Evolutionary conservation across 2,113 vertebrate species (phyloP).

Genomic region (Zapus hudsonius): DNA sequence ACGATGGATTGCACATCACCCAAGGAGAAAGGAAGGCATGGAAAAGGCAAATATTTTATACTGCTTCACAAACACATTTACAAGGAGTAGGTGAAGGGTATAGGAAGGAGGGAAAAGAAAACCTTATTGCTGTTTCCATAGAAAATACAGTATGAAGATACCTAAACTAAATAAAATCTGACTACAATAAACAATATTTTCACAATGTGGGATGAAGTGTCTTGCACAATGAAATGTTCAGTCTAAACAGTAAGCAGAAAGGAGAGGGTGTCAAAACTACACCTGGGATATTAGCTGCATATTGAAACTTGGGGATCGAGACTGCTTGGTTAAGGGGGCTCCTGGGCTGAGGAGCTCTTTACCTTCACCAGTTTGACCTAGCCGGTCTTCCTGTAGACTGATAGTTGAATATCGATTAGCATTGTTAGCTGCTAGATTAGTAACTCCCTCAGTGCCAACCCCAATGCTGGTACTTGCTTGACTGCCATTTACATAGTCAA

Average conservation of each 20-base stretch:
- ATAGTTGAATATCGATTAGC: constrained; percentile 94
- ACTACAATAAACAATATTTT: constrained; percentile 84
- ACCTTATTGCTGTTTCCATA: constrained; percentile 96
- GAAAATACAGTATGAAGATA: constrained; percentile 86
- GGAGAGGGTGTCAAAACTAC: constrained; percentile 84
- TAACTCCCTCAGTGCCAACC: constrained; percentile 83
- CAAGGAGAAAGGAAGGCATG: constrained; percentile 90
- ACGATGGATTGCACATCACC: constrained; percentile 95
- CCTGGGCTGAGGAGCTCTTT: constrained; percentile 92
- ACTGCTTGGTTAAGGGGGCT: constrained; percentile 95
- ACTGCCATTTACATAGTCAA: constrained; percentile 94
- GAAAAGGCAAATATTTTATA: constrained; percentile 87
- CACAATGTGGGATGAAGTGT: constrained; percentile 82
- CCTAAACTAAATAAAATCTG: constrained; percentile 84
- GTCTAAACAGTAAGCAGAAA: constrained; percentile 75
- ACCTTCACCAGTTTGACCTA: constrained; percentile 89
- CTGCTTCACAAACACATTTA: constrained; percentile 86
- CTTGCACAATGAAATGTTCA: constrained; percentile 83
- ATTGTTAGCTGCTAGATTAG: constrained; percentile 86
- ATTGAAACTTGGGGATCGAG: constrained; percentile 99
- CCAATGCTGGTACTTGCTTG: constrained; percentile 84
- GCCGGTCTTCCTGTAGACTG: constrained; percentile 96
- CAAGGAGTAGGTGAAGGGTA: constrained; percentile 73
- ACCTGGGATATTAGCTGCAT: constrained; percentile 99
- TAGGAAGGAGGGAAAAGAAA: constrained; percentile 79